Evolutionary conservation across 2,113 vertebrate genomes (phyloP).

Genomic region (Beaufortia kweichowensis): DNA sequence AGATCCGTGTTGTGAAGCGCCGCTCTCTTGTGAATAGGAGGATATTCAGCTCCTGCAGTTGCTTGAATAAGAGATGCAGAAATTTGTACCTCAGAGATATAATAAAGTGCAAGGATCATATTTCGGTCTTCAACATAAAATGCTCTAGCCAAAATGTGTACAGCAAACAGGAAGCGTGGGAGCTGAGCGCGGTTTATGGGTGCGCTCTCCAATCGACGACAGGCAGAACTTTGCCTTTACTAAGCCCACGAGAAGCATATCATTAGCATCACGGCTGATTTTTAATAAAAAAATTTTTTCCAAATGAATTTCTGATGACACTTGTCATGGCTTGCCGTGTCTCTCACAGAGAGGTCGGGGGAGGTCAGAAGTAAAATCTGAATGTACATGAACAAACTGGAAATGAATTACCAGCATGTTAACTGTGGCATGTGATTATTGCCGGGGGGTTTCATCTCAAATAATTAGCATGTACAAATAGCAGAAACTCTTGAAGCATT

Average conservation of each 20-base stretch:
- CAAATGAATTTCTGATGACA: not conserved
- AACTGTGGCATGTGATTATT: slow-evolving; percentile 11
- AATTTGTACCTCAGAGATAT: slow-evolving; percentile 29
- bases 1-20: slow-evolving; percentile 25
- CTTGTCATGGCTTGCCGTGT: not conserved
- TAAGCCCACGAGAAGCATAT: not conserved
- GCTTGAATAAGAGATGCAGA: slow-evolving; percentile 33
- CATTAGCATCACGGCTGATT: not conserved
- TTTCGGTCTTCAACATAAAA: slow-evolving; percentile 19
- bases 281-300: not conserved
- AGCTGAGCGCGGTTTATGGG: not conserved
- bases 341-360: not conserved
- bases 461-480: slow-evolving; percentile 30
- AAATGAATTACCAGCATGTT: slow-evolving; percentile 18
- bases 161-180: not conserved
- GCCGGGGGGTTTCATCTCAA: not conserved
- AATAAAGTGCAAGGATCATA: slow-evolving; percentile 14
- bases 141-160: slow-evolving; percentile 12
- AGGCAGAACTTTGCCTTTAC: not conserved
- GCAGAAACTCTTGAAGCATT: not conserved
- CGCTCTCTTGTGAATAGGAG: slow-evolving; percentile 15
- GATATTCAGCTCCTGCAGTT: slow-evolving; percentile 14
- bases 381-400: not conserved
- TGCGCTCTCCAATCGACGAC: not conserved
- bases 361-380: not conserved